Base-by-base conservation (phyloP, 2,888 invertebrate genomes). In the Drosophila helvetica region DNA sequence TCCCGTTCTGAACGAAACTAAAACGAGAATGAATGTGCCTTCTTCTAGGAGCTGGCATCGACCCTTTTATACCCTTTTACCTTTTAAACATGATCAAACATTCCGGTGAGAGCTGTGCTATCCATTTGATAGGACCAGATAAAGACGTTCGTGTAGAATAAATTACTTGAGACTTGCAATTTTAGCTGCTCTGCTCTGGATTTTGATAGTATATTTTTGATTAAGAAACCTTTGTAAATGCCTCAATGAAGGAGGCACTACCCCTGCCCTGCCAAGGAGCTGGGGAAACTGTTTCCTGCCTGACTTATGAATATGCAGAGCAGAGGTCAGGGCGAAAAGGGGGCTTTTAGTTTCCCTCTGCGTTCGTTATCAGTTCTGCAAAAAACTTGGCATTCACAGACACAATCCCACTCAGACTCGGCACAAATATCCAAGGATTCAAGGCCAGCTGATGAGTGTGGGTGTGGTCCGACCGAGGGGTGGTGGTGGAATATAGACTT, bases 401-500 rank as follows among this genome's bases (percentile, higher is more conserved):
- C 47, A 22, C 55, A 61, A 63, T 67, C 65, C 68, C 68, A 59
- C 57, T 55, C 67, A 78, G 56, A 47, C 64, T 38, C 38, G 38
- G 38, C 38, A 38, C 15, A 6, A 15, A 6, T 1, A 15, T 38
- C 15, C 38, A 38, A 15, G 15, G 15, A 74, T 66, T 79, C 82
- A 86, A 81, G 87, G 85, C 79, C 79, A 72, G 48, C 48, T 45
- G 43, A 46, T 57, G n/a, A 30, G 22, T 25, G 38, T 33, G 42
- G 27, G 54, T 57, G 62, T 50, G 33, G 63, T 63, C 38, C 27
- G 8, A 27, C 27, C 27, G 27, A 27, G 8, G 74, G 55, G 51
- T 47, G 56, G n/a, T 10, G 51, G 58, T 25, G 38, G 42, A 69
- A 76, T 83, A 89, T 89, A 87, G 84, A 81, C 85, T 85, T 85